Base-by-base conservation (phyloP, 2,888 invertebrate genomes). In the Heliothis peltigera region DNA sequence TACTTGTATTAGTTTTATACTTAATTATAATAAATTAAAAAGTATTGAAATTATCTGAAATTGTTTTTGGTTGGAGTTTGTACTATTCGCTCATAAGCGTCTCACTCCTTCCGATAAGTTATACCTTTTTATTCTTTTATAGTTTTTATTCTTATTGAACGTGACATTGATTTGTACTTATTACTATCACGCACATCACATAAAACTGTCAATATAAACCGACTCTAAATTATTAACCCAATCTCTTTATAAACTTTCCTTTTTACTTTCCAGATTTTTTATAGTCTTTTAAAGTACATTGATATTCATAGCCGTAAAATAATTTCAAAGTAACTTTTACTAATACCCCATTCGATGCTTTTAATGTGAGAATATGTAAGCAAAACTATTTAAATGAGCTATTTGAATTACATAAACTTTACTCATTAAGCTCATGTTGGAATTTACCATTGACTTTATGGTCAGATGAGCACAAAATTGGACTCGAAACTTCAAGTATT, bases 231-330 rank as follows among this genome's bases (percentile, higher is more conserved):
- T 69, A 80, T 69, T 52, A 55, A 66, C 60, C 70, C 80, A 80
- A 80, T 77, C 75, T 77, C 75, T 77, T 77, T 74, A 80, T 77
- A 77, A 80, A 77, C 78, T 67, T 80, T 65, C 74, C 80, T 77
- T 77, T 77, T 62, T 74, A 80, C 69, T 64, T 73, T 53, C 49
- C 66, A 74, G 78, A 67, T 64, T 77, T 72, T 77, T 80, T 73
- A 77, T 77, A 77, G 78, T 73, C 48, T 73, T 80, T 69, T 69
- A 64, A 44, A 51, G 78, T 70, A 80, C 75, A 66, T 77, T 77
- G 80, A 80, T 77, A 77, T 77, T 77, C 77, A 80, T 77, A 80
- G 77, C 64, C 61, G 57, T 80, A 66, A 77, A 80, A 77, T 57
- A 62, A 62, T 77, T 73, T 66, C 64, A 70, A 54, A 58, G 80